Percentiles rank a stretch among this genome's conserved stretches.
phyloP scores from a whole-genome alignment of 2,888 invertebrate species.

The Tillus elongatus region DNA sequence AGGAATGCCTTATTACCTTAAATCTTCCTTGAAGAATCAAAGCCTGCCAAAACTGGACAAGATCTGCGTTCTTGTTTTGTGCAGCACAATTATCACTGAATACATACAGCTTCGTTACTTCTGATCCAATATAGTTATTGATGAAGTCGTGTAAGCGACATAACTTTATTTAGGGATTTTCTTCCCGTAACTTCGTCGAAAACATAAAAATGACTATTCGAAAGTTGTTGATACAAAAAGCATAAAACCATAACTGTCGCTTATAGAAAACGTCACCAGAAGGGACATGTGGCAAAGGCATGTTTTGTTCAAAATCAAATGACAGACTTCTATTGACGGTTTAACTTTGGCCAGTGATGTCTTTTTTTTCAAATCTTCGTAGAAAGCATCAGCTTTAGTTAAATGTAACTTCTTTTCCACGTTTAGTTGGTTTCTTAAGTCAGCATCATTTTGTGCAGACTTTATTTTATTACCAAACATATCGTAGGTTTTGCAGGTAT shows the following conservation, averaged over 20 bases:
- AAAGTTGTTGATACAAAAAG: too few relatives aligned
- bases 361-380: slow-evolving; percentile 18
- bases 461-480: neutral
- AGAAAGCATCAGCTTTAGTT: slow-evolving; percentile 20
- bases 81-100: slow-evolving; percentile 21
- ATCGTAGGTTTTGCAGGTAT: neutral
- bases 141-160: slow-evolving; percentile 18
- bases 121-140: slow-evolving; percentile 10
- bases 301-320: slow-evolving; percentile 24
- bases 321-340: slow-evolving; percentile 16
- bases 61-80: slow-evolving; percentile 15
- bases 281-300: slow-evolving; percentile 19
- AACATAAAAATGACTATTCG: too few relatives aligned
- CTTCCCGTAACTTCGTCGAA: slow-evolving; percentile 17
- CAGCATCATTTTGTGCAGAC: slow-evolving; percentile 10
- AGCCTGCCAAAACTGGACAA: slow-evolving; percentile 15
- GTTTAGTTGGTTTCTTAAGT: slow-evolving; percentile 14
- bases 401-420: slow-evolving; percentile 19
- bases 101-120: slow-evolving; percentile 14
- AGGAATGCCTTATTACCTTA: slow-evolving; percentile 8
- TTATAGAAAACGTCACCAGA: slow-evolving; percentile 23
- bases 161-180: slow-evolving; percentile 18
- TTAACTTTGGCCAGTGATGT: slow-evolving; percentile 16
- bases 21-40: slow-evolving; percentile 11
- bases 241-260: slow-evolving; percentile 21